These are phyloP conservation scores for Sitophilus oryzae DNA, from an alignment of 1,140 invertebrate genomes.

Conservation along the genomic window DNA sequence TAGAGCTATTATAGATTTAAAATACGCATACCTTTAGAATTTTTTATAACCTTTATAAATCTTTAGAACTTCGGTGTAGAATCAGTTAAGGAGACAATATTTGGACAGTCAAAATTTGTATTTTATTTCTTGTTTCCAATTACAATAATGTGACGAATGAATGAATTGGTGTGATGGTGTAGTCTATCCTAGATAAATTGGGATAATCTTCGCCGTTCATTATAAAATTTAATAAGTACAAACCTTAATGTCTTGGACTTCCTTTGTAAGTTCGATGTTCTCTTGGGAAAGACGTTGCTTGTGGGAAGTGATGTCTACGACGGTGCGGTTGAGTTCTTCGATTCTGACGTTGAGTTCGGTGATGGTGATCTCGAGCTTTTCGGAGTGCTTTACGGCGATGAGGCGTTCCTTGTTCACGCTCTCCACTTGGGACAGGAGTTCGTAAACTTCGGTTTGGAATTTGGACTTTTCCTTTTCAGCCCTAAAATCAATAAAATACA, in stretches of 20 bases:
- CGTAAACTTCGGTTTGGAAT: conserved; percentile 94
- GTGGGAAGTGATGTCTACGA: conserved; percentile 89
- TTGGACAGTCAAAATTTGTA: no score
- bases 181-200: no score
- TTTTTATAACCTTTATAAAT: no score
- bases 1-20: no score
- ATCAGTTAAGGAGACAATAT: no score
- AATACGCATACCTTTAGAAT: no score
- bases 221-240: no score
- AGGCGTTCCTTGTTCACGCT: conserved; percentile 86
- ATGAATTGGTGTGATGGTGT: no score
- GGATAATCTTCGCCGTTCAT: conserved; percentile 89
- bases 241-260: conserved; percentile 87
- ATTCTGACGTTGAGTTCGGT: conserved; percentile 88
- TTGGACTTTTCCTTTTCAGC: conserved; percentile 93
- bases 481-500: no score
- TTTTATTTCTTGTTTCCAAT: no score
- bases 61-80: no score
- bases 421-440: conserved; percentile 89
- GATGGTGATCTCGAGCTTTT: conserved; percentile 84
- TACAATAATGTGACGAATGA: no score
- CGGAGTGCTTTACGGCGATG: conserved; percentile 77
- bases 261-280: conserved; percentile 89
- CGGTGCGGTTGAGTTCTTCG: conserved; percentile 90
- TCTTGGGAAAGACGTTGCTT: conserved; percentile 83